Conservation (phyloP, 2,113 vertebrate species). For the Nanorana parkeri region DNA sequence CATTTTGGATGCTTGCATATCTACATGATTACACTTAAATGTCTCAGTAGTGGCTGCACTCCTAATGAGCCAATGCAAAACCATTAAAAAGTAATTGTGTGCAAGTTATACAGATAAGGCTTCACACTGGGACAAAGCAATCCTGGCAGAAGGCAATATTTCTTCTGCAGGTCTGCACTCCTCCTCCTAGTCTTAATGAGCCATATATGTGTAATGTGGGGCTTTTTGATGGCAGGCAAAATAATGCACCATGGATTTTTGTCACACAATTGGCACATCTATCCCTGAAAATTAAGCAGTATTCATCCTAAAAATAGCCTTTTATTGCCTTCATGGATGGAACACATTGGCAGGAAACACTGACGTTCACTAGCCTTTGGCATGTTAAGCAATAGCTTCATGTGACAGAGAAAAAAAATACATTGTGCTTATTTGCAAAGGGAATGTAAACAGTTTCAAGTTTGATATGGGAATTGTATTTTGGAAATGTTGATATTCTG, state of each 20-base stretch:
- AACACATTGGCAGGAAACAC: slow-evolving; percentile 30
- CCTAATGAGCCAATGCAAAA: slow-evolving; percentile 73
- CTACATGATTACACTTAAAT: slow-evolving; percentile 66
- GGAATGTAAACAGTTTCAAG: not conserved
- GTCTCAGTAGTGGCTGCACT: slow-evolving; percentile 65
- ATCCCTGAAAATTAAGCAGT: slow-evolving; percentile 15
- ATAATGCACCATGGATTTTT: slow-evolving; percentile 52
- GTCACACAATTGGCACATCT: slow-evolving; percentile 29
- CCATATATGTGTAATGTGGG: slow-evolving; percentile 74
- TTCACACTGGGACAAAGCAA: slow-evolving; percentile 59
- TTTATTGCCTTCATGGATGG: slow-evolving; percentile 44
- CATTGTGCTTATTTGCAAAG: not conserved
- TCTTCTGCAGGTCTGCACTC: slow-evolving; percentile 64
- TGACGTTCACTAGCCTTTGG: slow-evolving; percentile 6
- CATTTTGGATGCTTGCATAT: slow-evolving; percentile 55
- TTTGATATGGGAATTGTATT: not conserved
- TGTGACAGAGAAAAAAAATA: not conserved
- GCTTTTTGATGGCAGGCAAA: slow-evolving; percentile 66
- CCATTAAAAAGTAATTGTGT: slow-evolving; percentile 72
- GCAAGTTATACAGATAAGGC: slow-evolving; percentile 68
- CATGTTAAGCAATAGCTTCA: slow-evolving; percentile 4
- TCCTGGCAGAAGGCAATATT: slow-evolving; percentile 66
- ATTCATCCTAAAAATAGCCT: slow-evolving; percentile 40
- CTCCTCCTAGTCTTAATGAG: slow-evolving; percentile 78
- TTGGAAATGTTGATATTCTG: too few species aligned